A percentile compares a stretch with the other conserved stretches of the same genome.
These are phyloP conservation scores for Ficedula albicollis DNA, from an alignment of 2,797 vertebrate genomes.

Conservation along the genomic window DNA sequence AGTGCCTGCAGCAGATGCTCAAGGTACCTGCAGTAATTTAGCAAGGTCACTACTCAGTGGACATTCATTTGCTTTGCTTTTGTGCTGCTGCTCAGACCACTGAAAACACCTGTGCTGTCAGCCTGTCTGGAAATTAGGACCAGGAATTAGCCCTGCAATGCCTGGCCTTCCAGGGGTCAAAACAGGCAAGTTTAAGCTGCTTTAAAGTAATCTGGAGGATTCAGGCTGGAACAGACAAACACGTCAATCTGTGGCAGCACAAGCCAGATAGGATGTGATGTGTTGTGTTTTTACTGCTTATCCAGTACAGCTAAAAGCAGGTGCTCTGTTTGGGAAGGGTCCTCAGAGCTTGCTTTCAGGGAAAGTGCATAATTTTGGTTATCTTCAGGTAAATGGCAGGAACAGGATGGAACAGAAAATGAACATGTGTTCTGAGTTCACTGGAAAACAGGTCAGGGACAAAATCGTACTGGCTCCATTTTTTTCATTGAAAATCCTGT, in stretches of 20 bases:
- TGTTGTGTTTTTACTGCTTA: neutral
- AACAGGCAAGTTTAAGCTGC: neutral
- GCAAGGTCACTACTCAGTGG: neutral
- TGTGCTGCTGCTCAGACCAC: neutral
- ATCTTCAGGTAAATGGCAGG: neutral
- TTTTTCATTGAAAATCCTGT: neutral
- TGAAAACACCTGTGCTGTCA: neutral
- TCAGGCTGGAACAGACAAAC: neutral
- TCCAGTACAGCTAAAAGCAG: neutral
- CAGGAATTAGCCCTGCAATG: neutral
- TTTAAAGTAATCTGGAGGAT: neutral
- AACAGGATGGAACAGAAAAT: neutral
- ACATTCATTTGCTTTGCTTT: neutral
- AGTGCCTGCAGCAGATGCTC: neutral
- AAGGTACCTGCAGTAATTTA: neutral
- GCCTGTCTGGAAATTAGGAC: neutral
- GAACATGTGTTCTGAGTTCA: neutral
- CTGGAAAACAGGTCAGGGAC: neutral
- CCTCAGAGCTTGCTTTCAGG: neutral
- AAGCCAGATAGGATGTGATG: neutral
- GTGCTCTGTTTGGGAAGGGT: neutral
- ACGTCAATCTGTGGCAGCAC: neutral
- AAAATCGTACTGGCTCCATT: neutral
- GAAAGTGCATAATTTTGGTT: neutral
- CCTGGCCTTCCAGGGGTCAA: neutral